Conservation (phyloP, 1,140 invertebrate species). For the Melipona quadrifasciata region DNA sequence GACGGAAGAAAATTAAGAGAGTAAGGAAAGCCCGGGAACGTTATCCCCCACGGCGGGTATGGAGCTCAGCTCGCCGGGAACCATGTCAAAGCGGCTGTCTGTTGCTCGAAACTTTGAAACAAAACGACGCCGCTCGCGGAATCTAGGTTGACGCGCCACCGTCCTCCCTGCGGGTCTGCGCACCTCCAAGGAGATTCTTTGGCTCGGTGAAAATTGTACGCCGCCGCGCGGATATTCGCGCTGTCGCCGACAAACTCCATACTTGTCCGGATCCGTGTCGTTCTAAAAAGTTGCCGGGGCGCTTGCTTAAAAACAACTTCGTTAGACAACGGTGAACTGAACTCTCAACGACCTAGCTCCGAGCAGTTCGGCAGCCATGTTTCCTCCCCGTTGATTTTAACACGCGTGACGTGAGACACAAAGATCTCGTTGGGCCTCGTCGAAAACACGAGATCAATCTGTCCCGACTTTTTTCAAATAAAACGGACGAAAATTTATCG, state of each 20-base stretch:
- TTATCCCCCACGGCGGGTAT: constrained; percentile 24
- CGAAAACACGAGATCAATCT: too few species aligned
- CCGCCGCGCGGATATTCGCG: constrained; percentile 9
- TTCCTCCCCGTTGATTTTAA: too few species aligned
- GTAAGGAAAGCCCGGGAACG: constrained; percentile 55
- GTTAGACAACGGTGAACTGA: neutral
- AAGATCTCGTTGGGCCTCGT: too few species aligned
- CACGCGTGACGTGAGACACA: too few species aligned
- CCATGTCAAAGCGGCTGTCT: constrained; percentile 52
- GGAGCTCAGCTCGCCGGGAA: constrained; percentile 41
- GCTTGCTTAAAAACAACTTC: constrained; percentile 15
- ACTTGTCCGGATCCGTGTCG: constrained; percentile 16
- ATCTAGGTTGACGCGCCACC: constrained; percentile 42
- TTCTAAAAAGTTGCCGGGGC: constrained; percentile 12
- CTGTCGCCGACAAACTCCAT: constrained; percentile 36
- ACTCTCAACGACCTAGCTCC: neutral
- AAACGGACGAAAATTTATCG: too few species aligned
- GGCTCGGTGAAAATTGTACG: constrained; percentile 32
- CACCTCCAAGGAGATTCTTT: constrained; percentile 37
- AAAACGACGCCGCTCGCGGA: constrained; percentile 42
- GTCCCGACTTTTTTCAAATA: too few species aligned
- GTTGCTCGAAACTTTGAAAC: constrained; percentile 43
- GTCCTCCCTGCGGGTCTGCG: constrained; percentile 32
- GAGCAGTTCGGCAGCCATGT: neutral
- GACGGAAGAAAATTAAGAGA: constrained; percentile 64